Evolutionary conservation across 1,140 invertebrate species (phyloP).

Genomic region (Popillia japonica): DNA sequence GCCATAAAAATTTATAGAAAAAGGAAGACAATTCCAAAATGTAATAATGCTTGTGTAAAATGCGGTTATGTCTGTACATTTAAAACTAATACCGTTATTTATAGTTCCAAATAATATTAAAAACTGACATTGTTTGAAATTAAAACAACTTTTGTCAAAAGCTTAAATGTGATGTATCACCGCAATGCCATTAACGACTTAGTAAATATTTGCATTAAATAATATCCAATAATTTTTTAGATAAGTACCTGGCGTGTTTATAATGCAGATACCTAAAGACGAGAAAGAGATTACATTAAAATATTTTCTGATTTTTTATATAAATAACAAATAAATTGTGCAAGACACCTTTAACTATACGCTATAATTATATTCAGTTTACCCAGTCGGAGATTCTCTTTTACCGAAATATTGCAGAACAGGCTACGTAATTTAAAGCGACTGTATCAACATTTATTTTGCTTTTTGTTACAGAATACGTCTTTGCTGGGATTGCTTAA

Average conservation of each 20-base stretch:
- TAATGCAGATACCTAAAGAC: constrained; percentile 27
- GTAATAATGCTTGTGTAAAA: neutral
- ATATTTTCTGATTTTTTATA: constrained; percentile 21
- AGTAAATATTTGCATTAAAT: constrained; percentile 24
- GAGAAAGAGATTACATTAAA: constrained; percentile 4
- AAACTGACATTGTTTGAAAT: constrained; percentile 18
- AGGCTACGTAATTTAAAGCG: constrained; percentile 27
- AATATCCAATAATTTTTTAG: constrained; percentile 21
- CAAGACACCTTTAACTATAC: neutral
- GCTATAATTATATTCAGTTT: constrained; percentile 35
- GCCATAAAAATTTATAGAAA: constrained; percentile 18
- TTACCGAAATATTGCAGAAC: constrained; percentile 23
- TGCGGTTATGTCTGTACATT: neutral
- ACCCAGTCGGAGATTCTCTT: neutral
- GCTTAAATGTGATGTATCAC: neutral
- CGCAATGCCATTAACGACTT: neutral
- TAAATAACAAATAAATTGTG: constrained; percentile 34
- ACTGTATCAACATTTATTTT: constrained; percentile 24
- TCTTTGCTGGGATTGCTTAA: constrained; percentile 12
- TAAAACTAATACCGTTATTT: constrained; percentile 18
- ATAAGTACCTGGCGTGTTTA: constrained; percentile 27
- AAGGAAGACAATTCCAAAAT: constrained; percentile 9
- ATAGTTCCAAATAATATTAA: constrained; percentile 26
- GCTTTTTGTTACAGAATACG: constrained; percentile 1
- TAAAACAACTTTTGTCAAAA: constrained; percentile 19